Percentiles rank a stretch among this genome's conserved stretches.
phyloP scores from a whole-genome alignment of 37 sponge, comb jelly and placozoan genomes.

The Diacarnus erythraeanus region DNA sequence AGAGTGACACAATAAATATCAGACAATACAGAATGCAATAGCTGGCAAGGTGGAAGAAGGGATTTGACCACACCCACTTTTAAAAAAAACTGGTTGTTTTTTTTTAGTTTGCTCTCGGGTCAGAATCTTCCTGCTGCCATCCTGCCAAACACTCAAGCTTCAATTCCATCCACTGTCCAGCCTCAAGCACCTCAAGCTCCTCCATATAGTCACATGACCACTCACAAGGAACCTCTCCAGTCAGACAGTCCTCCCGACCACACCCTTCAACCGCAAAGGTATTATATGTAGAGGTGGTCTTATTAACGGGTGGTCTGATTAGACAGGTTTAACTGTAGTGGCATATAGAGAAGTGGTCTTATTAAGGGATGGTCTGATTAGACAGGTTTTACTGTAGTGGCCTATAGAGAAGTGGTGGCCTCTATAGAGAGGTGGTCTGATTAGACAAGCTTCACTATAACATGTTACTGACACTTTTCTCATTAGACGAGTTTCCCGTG shows the following conservation, averaged over 20 bases:
- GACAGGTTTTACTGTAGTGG: not conserved
- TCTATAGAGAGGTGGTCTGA: too few relatives aligned
- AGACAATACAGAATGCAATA: too few relatives aligned
- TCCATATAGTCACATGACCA: not conserved
- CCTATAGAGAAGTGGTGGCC: not conserved
- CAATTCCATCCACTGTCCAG: not conserved
- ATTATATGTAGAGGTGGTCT: not conserved
- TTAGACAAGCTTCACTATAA: too few relatives aligned
- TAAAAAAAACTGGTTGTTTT: not conserved
- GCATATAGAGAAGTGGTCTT: not conserved
- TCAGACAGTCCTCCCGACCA: constrained; percentile 15
- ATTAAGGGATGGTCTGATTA: too few relatives aligned
- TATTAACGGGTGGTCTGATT: too few relatives aligned
- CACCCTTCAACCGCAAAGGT: not conserved
- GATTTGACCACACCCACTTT: not conserved
- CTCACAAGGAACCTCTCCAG: not conserved
- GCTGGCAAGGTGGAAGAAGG: too few relatives aligned
- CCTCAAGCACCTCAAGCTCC: too few relatives aligned
- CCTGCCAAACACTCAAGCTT: not conserved
- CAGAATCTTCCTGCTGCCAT: constrained; percentile 18
- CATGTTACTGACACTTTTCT: not conserved
- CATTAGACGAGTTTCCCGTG: constrained; percentile 31
- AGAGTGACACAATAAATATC: too few relatives aligned
- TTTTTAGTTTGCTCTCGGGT: constrained; percentile 25
- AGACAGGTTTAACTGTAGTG: too few relatives aligned